Evolutionary conservation across 2,113 vertebrate species (phyloP).

Genomic region (Myotis lucifugus): DNA sequence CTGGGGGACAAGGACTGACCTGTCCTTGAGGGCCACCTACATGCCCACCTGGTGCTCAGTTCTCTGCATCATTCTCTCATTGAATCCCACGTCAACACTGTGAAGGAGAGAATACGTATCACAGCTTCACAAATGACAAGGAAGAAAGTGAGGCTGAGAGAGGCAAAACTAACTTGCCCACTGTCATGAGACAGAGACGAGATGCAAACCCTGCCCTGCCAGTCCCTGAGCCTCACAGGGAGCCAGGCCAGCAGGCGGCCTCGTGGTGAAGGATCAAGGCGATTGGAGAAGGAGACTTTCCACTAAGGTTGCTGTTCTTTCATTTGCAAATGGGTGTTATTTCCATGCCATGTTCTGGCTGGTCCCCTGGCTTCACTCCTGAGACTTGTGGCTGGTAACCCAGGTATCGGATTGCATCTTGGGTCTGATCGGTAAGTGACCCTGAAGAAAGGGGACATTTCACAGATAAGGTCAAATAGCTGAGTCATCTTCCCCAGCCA

Average conservation of each 20-base stretch:
- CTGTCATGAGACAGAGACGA: neutral
- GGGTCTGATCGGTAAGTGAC: neutral
- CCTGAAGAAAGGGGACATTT: neutral
- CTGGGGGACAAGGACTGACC: neutral
- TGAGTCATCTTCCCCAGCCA: neutral
- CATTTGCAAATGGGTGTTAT: neutral
- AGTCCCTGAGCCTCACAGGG: neutral
- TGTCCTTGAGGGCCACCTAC: neutral
- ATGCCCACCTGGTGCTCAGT: fast-evolving
- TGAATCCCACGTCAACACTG: neutral
- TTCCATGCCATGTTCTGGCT: neutral
- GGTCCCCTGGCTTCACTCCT: neutral
- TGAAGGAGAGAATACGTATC: neutral
- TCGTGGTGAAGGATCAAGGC: too few relatives aligned
- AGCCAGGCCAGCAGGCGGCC: neutral
- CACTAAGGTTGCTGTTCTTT: neutral
- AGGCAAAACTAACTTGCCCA: neutral
- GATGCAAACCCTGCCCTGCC: neutral
- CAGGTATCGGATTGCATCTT: neutral
- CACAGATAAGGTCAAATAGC: neutral
- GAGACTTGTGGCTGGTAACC: neutral
- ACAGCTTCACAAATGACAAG: neutral
- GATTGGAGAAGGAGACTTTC: neutral
- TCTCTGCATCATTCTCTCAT: neutral
- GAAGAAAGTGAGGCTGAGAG: neutral